Evolutionary conservation across 2,113 vertebrate species (phyloP), one percentile per base, ranked within the genome.

Genomic region (Bufo bufo): DNA sequence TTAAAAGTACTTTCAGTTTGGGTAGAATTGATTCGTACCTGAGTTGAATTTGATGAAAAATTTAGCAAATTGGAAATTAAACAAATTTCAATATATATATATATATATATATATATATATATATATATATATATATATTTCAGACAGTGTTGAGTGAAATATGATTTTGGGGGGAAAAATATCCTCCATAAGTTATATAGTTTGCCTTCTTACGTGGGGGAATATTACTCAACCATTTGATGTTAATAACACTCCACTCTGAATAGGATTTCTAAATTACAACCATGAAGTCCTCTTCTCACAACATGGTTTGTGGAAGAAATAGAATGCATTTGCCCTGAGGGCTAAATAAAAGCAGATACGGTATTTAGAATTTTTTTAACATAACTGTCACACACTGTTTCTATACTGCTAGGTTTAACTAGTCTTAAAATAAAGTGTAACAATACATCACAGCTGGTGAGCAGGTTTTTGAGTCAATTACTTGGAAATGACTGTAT

Each of bases 211-310:
- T 56, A 84, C 86, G 83, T 85, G 3, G 3, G 82, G 66, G 23
- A 80, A 63, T 91, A 45, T 89, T 79, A 86, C 52, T 43, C 17
- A 89, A 63, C 90, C 33, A 87, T 89, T 92, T 92, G 65, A 47
- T 85, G 43, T 90, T 90, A 92, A 91, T 91, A 92, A 92, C 47
- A 78, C 86, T 91, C 89, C 90, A 90, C 90, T 91, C 87, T 90
- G 92, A 92, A 93, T 89, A 81, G 59, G 87, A 92, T 92, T 93
- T 93, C 93, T 89, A 89, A 87, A 91, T 93, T 92, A 89, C 71
- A 75, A 49, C 90, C 92, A 91, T 88, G 90, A 91, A 92, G 47
- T 50, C 81, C 13, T 52, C 19, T 13, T 69, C 63, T 83, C 50
- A 20, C 71, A 0, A 0, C 63, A 0, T 92, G 79, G 91, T 89